Percentiles rank a stretch among this genome's conserved stretches.
These are phyloP conservation scores for Homarus americanus DNA, from an alignment of 1,140 invertebrate genomes.

Conservation along the genomic window DNA sequence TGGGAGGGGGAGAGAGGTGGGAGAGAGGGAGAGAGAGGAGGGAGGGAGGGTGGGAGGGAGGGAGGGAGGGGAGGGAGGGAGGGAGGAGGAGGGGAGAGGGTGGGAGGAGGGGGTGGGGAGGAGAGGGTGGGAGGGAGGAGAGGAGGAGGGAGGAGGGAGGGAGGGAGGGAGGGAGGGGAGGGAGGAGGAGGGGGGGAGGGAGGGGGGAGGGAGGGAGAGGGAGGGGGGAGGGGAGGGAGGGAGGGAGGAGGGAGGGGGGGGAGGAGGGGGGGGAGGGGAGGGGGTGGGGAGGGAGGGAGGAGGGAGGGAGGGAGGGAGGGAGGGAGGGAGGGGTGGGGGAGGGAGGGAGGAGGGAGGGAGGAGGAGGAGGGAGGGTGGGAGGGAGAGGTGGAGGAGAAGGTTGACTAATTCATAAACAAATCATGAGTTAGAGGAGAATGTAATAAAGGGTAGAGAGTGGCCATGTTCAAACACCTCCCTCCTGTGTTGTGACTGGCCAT, in stretches of 20 bases:
- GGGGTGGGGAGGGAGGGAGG: not conserved
- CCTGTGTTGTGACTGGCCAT: too few relatives aligned
- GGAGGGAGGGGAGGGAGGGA: not conserved
- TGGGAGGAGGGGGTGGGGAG: not conserved
- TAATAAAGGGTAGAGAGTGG: too few relatives aligned
- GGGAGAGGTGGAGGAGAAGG: too few relatives aligned
- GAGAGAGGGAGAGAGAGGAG: not conserved
- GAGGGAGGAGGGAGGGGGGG: not conserved
- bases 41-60: not conserved
- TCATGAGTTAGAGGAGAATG: too few relatives aligned
- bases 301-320: not conserved
- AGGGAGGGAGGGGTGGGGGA: not conserved
- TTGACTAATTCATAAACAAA: too few relatives aligned
- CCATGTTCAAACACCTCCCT: too few relatives aligned
- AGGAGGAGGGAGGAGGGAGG: not conserved
- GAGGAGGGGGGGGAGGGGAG: not conserved
- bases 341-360: not conserved
- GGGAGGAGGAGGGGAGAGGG: not conserved
- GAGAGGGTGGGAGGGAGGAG: not conserved
- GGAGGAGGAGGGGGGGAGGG: not conserved
- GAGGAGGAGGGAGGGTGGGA: not conserved
- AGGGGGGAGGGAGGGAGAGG: not conserved
- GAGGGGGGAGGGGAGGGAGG: not conserved
- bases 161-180: not conserved
- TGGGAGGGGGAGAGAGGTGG: not conserved